Evolutionary conservation across 2,113 vertebrate genomes (phyloP).

Genomic region (Peromyscus maniculatus): DNA sequence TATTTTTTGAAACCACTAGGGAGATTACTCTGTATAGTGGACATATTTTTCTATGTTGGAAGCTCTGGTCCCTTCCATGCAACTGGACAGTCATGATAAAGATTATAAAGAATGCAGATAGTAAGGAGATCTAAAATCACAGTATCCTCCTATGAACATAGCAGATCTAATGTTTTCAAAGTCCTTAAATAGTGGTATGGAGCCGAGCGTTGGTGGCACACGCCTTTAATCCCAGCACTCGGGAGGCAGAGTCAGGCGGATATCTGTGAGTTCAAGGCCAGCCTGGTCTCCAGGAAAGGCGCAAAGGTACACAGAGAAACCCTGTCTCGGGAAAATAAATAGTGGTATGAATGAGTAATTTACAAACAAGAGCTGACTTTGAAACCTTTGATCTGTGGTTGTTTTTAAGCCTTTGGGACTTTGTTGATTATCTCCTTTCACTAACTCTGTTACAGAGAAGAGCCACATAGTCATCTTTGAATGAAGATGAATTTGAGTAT

Average conservation of each 20-base stretch:
- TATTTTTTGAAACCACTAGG: not conserved
- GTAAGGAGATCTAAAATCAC: not conserved
- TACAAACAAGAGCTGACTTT: not conserved
- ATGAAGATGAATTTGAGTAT: not conserved
- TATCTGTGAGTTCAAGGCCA: too few species aligned
- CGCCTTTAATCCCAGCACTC: too few species aligned
- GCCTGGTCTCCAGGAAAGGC: too few species aligned
- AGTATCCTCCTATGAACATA: not conserved
- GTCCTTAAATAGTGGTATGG: not conserved
- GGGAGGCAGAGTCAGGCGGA: too few species aligned
- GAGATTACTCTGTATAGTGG: not conserved
- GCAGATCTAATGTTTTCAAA: not conserved
- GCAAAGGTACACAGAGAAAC: too few species aligned
- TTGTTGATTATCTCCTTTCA: not conserved
- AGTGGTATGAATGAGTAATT: not conserved
- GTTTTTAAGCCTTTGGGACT: not conserved
- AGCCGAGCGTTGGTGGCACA: too few species aligned
- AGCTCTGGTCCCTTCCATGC: not conserved
- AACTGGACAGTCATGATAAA: not conserved
- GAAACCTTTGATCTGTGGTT: not conserved
- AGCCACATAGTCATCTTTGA: not conserved
- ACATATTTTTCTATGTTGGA: not conserved
- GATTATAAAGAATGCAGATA: not conserved
- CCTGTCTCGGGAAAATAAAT: too few species aligned
- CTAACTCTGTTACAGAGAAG: not conserved